These are phyloP conservation scores for Pithecia hirsuta DNA, from an alignment of 2,797 vertebrate genomes.

Conservation along the genomic window DNA sequence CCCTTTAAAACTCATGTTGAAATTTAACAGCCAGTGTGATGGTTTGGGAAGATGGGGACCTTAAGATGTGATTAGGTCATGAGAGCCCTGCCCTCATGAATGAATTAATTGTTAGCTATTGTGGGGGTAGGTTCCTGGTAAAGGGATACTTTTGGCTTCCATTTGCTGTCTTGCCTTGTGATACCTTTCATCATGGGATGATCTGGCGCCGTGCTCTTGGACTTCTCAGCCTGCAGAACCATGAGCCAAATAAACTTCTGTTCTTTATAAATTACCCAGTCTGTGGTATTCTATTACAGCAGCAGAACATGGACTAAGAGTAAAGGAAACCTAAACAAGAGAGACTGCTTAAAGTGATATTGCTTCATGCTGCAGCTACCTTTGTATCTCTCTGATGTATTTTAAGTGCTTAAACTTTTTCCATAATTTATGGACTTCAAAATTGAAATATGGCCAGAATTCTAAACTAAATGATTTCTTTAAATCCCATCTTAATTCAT, in stretches of 20 bases:
- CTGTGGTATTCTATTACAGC: background rate
- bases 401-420: background rate
- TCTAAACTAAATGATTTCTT: background rate
- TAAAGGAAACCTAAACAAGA: background rate
- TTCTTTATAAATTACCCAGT: background rate
- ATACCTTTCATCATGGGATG: background rate
- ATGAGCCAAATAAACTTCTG: background rate
- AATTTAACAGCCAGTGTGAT: background rate
- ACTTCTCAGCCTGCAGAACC: background rate
- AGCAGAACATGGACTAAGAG: background rate
- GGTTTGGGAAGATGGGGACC: background rate
- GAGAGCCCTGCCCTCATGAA: background rate
- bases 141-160: background rate
- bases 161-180: background rate
- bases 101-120: background rate
- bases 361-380: too few species aligned
- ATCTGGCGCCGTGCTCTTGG: background rate
- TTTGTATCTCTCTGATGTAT: background rate
- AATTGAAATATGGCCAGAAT: constrained; percentile 1
- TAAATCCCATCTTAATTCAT: background rate
- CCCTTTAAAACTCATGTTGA: background rate
- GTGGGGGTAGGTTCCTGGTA: background rate
- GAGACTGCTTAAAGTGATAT: background rate
- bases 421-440: background rate
- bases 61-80: background rate